Evolutionary conservation across 2,888 invertebrate species (phyloP), one percentile per base, ranked within the genome.

Genomic region (Cantharis nigra): DNA sequence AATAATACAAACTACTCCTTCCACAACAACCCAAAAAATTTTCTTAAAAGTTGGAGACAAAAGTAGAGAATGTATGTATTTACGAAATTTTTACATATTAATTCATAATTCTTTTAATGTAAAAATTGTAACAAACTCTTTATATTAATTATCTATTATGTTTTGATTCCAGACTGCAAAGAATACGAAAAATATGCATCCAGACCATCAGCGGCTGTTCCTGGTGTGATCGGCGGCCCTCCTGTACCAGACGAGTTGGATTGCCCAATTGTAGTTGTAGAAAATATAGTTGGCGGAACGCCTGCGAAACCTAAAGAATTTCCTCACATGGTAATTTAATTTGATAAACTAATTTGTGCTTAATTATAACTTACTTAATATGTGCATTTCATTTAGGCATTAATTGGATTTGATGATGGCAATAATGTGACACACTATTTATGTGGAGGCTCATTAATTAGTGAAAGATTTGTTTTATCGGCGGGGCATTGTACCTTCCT

Each of bases 401-500:
- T 78, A n/a, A 65, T 81, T 28, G 80, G 81, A 10, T 81, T 75
- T 74, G 80, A 79, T n/a, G 78, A 75, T 28, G 86, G 84, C 23
- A 23, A 23, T 23, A 23, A 23, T 23, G 23, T 13, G 3, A 3
- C 30, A 83, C 84, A 0, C 88, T 89, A 79, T 89, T 82, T 81
- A 3, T 94, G 94, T 82, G 94, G 49, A 4, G 49, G 49, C n/a
- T n/a, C 49, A 49, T 7, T 49, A n/a, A 49, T 49, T n/a, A 49
- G 49, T 71, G 81, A 91, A 0, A 87, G 87, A 11, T 93, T 90
- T 85, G 90, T 94, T 63, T 85, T 94, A 9, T 92, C 93, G 0
- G 93, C 93, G 0, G 93, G 92, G 0, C 94, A 94, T 84, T 94
- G 94, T 81, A 28, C 81, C 3, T 74, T 69, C 62, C 77, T 79